Base-by-base conservation (phyloP, 2,797 vertebrate species). In the Chaetophractus vellerosus region DNA sequence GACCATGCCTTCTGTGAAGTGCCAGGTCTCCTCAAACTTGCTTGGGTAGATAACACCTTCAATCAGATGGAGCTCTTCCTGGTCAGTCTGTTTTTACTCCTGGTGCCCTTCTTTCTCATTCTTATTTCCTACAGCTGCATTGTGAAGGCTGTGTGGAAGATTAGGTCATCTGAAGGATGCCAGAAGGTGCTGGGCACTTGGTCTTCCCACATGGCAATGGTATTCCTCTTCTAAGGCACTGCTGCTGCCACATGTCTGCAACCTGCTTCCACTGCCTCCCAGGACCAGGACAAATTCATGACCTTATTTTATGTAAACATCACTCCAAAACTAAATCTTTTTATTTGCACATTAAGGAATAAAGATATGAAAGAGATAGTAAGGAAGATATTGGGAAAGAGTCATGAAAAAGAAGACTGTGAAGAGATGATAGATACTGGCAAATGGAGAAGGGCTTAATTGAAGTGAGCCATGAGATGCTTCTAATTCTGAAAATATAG, bases 1-100 rank as follows among this genome's bases (percentile, higher is more conserved):
- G 81, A 97, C 23, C 91, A 92, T 23, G 59, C 95, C 48, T 95
- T 97, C 78, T 97, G 95, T 23, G 89, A 95, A 41, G 36, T 94
- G 50, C 95, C 81, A 1, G 91, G 80, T 55, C 45, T 95, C 16
- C 81, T 87, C 28, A 63, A 31, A 57, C 81, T 90, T 0, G 76
- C 75, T 31, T 93, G 91, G 31, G 81, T 87, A 9, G 68, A 90
- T 24, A 81, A 28, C 28, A 81, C 91, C 0, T 68, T 85, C 52
- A 93, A 76, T 41, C 9, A 15, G 48, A 74, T 24, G 4, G 74
- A 93, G 18, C 86, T 74, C 33, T 75, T 87, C 45, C 26, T 90
- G 23, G 50, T 85, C 28, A 87, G 81, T 45, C 75, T 11, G 1
- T 6, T 76, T 48, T 90, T 93, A 21, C 64, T 90, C 19, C 21